Evolutionary conservation across 2,797 vertebrate species (phyloP), one percentile per base, ranked within the genome.

Genomic region (Enteromius fasciolatus): DNA sequence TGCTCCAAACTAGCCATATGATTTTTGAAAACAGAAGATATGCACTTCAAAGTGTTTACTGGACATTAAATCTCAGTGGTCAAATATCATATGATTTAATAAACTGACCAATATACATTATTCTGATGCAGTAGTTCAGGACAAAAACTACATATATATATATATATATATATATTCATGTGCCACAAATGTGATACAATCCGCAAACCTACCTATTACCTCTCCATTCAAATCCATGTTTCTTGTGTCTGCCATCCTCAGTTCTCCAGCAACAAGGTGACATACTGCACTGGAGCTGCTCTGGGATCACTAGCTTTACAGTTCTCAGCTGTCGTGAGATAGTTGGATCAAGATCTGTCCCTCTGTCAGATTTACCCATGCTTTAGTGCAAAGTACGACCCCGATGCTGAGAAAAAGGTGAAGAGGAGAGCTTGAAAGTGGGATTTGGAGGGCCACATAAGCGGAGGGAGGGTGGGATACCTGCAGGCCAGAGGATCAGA

Each of bases 401-500:
- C 48, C 59, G 18, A 48, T 72, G 28, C 25, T 61, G 46, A 87
- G 84, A 84, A 85, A 88, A 87, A 87, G 80, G 85, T 68, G 85
- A 89, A 85, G 88, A 89, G 88, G 79, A 89, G 89, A 93, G 90
- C 91, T 92, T 93, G 93, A 94, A 94, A 90, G 83, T 89, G 90
- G 92, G 93, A 93, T 94, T 93, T 93, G 89, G 84, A 90, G 88
- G 92, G 91, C 89, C 92, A 92, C 89, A 91, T 92, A 88, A 90
- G 91, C 86, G 44, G 46, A 91, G 88, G 90, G 86, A 90, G 90
- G 92, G 91, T 90, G 91, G 90, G 90, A 91, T 90, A 82, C 89
- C 90, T 85, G 74, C 92, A 93, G 93, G 92, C 93, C 91, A 88
- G 90, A 87, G 93, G 92, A 94, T 93, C 92, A 93, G 92, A 95